Evolutionary conservation across 1,140 invertebrate genomes (phyloP).

Genomic region (Sarcophaga peregrina): DNA sequence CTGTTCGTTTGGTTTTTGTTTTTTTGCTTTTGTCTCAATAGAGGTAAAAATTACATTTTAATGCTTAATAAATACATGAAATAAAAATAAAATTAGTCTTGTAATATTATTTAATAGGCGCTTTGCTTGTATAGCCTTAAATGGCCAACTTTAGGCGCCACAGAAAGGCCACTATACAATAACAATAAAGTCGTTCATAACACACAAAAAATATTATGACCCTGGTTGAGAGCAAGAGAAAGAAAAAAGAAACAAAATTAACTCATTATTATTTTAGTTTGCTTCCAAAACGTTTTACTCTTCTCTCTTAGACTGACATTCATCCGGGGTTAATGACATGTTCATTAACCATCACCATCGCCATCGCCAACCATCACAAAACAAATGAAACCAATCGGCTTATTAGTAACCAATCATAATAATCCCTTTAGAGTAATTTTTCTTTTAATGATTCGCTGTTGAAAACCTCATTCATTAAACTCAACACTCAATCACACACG

Average conservation of each 20-base stretch:
- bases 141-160: not conserved
- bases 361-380: not conserved
- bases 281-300: too few relatives aligned
- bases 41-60: conserved; percentile 34
- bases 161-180: not conserved
- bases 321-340: conserved; percentile 41
- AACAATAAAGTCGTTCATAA: not conserved
- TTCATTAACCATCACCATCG: conserved; percentile 30
- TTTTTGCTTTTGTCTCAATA: not conserved
- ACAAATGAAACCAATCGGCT: not conserved
- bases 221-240: not conserved
- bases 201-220: too few relatives aligned
- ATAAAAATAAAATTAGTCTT: not conserved
- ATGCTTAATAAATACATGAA: not conserved
- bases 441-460: not conserved
- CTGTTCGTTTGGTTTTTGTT: not conserved
- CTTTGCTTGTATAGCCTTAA: not conserved
- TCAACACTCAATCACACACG: too few relatives aligned
- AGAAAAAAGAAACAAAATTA: not conserved
- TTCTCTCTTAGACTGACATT: not conserved
- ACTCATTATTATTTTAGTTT: conserved; percentile 22
- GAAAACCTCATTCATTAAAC: not conserved
- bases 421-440: not conserved
- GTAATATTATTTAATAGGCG: not conserved
- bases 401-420: conserved; percentile 1